Base-by-base conservation (phyloP, 1,140 invertebrate genomes). In the Patella vulgata region DNA sequence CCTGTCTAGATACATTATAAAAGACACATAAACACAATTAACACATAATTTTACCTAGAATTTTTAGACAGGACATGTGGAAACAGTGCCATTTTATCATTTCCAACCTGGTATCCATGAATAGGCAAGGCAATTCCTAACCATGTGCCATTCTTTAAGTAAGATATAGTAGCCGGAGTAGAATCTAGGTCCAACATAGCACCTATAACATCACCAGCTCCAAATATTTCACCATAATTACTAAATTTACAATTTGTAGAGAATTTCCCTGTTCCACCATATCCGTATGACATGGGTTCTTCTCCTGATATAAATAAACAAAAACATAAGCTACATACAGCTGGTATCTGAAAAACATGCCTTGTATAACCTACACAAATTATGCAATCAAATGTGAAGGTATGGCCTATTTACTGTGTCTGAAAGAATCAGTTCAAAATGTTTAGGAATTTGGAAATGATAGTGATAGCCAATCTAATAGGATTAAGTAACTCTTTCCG, bases 11-110 rank as follows among this genome's bases (percentile, higher is more conserved):
- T n/a, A n/a, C n/a, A n/a, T n/a, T n/a, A n/a, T n/a, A n/a, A n/a
- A n/a, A n/a, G n/a, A n/a, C n/a, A n/a, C n/a, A n/a, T n/a, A n/a
- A n/a, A n/a, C n/a, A n/a, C n/a, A n/a, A n/a, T n/a, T n/a, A n/a
- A n/a, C n/a, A n/a, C n/a, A n/a, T n/a, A n/a, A n/a, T n/a, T n/a
- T 60, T 60, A 79, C 70, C 89, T 89, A 59, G 89, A 89, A 81
- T 97, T 97, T 83, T 96, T 94, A 40, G 91, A 91, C 0, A 96
- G 82, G 64, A 97, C 85, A 79, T 97, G 95, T 0, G 96, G 95
- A 82, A 91, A 97, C 8, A 97, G 80, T 5, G 91, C 88, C 73
- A 87, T 87, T 21, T 87, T 88, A 43, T 80, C 74, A 19, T 70
- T 69, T 25, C 79, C 80, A 12, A 82, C 75, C 14, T 80, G 79